Percentiles rank a stretch among this genome's conserved stretches.
phyloP scores from a whole-genome alignment of 2,113 vertebrate species.

The Hemiprocne comata region DNA sequence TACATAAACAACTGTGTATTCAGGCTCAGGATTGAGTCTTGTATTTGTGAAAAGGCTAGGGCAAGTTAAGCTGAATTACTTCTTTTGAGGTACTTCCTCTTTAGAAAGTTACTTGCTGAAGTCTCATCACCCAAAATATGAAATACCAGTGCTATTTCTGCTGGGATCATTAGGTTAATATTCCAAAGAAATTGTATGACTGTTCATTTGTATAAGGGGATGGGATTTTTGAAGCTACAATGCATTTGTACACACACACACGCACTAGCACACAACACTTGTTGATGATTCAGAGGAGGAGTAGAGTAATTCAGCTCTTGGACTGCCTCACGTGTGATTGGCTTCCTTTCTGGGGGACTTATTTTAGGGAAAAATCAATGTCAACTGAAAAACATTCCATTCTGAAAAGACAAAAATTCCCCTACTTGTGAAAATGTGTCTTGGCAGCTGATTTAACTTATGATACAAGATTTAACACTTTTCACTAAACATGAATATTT shows the following conservation, averaged over 20 bases:
- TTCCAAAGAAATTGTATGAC: neutral
- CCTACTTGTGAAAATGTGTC: conserved; percentile 78
- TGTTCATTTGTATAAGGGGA: neutral
- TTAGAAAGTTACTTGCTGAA: conserved; percentile 1
- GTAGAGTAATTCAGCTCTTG: conserved; percentile 77
- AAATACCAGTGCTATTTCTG: neutral
- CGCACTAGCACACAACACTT: conserved; percentile 70
- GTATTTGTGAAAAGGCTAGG: neutral
- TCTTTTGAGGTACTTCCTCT: neutral
- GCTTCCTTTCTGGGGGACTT: conserved; percentile 73
- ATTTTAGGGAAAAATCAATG: conserved; percentile 76
- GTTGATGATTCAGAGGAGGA: conserved; percentile 74
- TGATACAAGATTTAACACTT: conserved; percentile 79
- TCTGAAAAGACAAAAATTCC: conserved; percentile 78
- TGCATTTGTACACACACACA: conserved; percentile 68
- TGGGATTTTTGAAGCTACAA: conserved; percentile 40
- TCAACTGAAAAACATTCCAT: conserved; percentile 75
- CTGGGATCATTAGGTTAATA: conserved; percentile 6
- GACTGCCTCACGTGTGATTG: conserved; percentile 73
- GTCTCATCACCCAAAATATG: neutral
- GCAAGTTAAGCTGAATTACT: neutral
- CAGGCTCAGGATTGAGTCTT: neutral
- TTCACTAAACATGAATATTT: conserved; percentile 81
- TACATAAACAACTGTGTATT: conserved; percentile 1
- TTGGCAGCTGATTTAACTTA: conserved; percentile 80